Conservation (phyloP, 2,888 invertebrate genomes). For the Euspilapteryx auroguttella region DNA sequence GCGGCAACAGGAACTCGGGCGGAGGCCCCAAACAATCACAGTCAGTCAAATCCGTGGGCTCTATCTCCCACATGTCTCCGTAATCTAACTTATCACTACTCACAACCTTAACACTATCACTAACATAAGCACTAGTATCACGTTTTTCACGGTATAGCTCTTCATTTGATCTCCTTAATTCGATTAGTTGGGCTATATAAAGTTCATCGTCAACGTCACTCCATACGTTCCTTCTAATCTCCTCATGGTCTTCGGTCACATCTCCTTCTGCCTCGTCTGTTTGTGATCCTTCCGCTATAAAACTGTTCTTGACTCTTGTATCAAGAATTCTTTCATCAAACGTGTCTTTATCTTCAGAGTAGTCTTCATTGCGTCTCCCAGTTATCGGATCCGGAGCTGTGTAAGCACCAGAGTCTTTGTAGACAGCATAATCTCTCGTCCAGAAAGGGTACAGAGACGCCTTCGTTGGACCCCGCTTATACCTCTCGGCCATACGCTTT, state of each 20-base stretch:
- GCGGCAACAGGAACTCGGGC: conserved; percentile 73
- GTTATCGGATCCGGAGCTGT: conserved; percentile 7
- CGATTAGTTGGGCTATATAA: conserved; percentile 49
- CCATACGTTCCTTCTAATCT: conserved; percentile 47
- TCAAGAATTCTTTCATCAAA: conserved; percentile 4
- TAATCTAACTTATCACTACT: conserved; percentile 56
- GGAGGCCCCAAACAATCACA: conserved; percentile 78
- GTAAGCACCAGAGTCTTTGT: no score
- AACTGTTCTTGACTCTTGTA: no score
- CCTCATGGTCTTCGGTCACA: conserved; percentile 22
- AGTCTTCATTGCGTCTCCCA: conserved; percentile 7
- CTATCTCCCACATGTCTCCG: conserved; percentile 72
- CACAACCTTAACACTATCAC: conserved; percentile 58
- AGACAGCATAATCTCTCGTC: no score
- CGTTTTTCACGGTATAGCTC: conserved; percentile 42
- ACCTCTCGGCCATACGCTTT: conserved; percentile 53
- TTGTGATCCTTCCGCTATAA: conserved; percentile 5
- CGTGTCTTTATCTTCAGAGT: conserved; percentile 15
- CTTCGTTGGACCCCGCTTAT: conserved; percentile 35
- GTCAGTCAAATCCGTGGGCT: conserved; percentile 69
- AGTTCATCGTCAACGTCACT: conserved; percentile 51
- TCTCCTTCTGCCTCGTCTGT: not conserved
- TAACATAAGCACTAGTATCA: conserved; percentile 38
- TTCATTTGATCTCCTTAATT: conserved; percentile 44
- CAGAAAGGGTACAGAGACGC: conserved; percentile 50